phyloP scores from a whole-genome alignment of 2,888 invertebrate genomes.

The Morpho achilles region DNA sequence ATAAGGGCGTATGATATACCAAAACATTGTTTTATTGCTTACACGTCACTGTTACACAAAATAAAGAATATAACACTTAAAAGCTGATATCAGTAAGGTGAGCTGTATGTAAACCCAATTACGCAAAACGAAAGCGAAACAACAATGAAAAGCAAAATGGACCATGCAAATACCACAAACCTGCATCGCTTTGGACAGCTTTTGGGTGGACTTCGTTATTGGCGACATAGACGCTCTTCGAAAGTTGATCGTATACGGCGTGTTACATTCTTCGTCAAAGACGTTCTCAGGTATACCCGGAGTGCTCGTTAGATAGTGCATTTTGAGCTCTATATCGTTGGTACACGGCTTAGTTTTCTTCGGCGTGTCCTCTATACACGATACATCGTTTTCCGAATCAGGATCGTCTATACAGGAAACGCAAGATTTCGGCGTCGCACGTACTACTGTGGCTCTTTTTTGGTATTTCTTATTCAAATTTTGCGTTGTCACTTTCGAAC shows the following conservation, averaged over 20 bases:
- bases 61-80: too few species aligned
- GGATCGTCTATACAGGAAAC: constrained; percentile 68
- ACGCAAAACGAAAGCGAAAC: not conserved
- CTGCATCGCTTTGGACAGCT: constrained; percentile 94
- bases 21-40: too few species aligned
- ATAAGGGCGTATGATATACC: too few species aligned
- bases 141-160: not conserved
- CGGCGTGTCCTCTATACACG: constrained; percentile 49
- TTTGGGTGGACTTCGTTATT: constrained; percentile 91
- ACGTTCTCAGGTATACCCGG: constrained; percentile 55
- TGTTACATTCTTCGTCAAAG: constrained; percentile 54
- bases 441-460: constrained; percentile 48
- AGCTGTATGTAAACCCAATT: too few species aligned
- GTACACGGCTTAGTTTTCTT: constrained; percentile 39
- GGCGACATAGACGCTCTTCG: constrained; percentile 91
- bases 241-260: constrained; percentile 66
- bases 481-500: constrained; percentile 58
- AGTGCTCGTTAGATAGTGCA: constrained; percentile 68
- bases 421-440: constrained; percentile 60
- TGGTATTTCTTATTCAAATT: constrained; percentile 64
- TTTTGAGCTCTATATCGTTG: constrained; percentile 40
- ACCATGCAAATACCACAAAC: constrained; percentile 67
- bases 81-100: too few species aligned
- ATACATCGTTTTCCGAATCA: constrained; percentile 49
- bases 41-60: too few species aligned